Percentiles rank a stretch among this genome's conserved stretches.
Conservation (phyloP, 2,888 invertebrate genomes). For the Drosophila histrio region DNA sequence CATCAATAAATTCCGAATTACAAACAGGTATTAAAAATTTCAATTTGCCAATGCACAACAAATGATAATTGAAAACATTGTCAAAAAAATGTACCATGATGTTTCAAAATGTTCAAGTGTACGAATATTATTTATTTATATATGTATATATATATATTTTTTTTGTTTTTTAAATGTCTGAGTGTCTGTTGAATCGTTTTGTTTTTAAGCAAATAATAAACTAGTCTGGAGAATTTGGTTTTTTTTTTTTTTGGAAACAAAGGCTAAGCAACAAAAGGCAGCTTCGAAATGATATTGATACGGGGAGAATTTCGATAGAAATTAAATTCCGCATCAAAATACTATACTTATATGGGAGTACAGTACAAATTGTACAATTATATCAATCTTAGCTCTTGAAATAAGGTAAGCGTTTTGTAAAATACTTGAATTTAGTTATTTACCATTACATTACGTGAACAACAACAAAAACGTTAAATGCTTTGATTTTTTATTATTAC, state of each 20-base stretch:
- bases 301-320: constrained; percentile 6
- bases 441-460: constrained; percentile 53
- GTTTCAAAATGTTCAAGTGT: constrained; percentile 3
- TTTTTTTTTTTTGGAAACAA: constrained; percentile 14
- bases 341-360: constrained; percentile 16
- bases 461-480: constrained; percentile 44
- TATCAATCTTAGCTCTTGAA: constrained; percentile 30
- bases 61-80: constrained; percentile 5
- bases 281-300: constrained; percentile 30
- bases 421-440: constrained; percentile 30
- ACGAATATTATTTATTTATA: background rate
- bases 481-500: constrained; percentile 11
- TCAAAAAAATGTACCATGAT: constrained; percentile 1
- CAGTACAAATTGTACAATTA: constrained; percentile 4
- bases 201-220: constrained; percentile 34
- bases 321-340: constrained; percentile 1
- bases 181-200: constrained; percentile 11
- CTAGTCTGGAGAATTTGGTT: constrained; percentile 8
- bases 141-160: background rate
- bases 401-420: constrained; percentile 51
- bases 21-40: constrained; percentile 31
- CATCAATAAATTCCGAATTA: constrained; percentile 44
- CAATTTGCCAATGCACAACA: constrained; percentile 46
- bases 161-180: too few species aligned
- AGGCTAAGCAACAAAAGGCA: constrained; percentile 40